phyloP scores from a whole-genome alignment of 2,888 invertebrate species.

The Lumbricus terrestris region DNA sequence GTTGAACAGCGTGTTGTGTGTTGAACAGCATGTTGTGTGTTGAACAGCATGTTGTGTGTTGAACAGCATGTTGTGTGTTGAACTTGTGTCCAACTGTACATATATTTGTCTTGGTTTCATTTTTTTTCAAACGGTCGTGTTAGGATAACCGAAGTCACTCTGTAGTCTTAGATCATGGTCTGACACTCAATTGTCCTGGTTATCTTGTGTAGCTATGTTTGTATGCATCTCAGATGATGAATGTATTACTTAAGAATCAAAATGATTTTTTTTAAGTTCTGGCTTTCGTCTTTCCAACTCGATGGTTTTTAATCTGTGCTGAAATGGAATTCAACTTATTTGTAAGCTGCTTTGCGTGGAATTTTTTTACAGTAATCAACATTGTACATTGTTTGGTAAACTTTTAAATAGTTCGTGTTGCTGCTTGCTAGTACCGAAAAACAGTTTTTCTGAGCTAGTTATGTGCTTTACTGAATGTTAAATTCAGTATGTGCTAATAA shows the following conservation, averaged over 20 bases:
- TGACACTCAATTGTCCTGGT: not conserved
- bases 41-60: not conserved
- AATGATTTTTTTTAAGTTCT: not conserved
- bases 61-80: too few species aligned
- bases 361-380: not conserved
- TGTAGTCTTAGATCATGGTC: not conserved
- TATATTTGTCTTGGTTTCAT: not conserved
- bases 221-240: not conserved
- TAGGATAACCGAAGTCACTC: not conserved
- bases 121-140: not conserved
- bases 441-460: not conserved
- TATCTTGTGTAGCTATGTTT: not conserved
- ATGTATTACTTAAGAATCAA: not conserved
- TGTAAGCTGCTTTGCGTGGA: not conserved
- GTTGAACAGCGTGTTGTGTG: not conserved
- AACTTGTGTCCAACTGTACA: not conserved
- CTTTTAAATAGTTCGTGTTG: not conserved
- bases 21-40: not conserved
- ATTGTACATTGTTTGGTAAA: not conserved
- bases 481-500: not conserved
- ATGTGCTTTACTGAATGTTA: not conserved
- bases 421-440: not conserved
- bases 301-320: not conserved
- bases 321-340: not conserved
- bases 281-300: not conserved